phyloP scores from a whole-genome alignment of 2,113 vertebrate genomes.

The Coryphaenoides rupestris region DNA sequence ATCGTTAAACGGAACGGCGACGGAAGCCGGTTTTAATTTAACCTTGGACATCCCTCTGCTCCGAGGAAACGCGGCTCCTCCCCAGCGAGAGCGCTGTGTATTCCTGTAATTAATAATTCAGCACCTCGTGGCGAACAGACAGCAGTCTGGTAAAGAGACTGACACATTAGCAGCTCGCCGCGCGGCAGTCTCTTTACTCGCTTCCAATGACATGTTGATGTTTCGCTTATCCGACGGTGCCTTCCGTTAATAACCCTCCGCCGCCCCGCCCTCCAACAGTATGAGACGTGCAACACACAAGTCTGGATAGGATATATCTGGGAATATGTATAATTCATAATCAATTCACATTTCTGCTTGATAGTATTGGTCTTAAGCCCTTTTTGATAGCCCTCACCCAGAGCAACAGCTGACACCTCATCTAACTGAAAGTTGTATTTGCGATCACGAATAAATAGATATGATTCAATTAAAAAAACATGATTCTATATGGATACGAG shows the following conservation, averaged over 20 bases:
- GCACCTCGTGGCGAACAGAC: constrained; percentile 62
- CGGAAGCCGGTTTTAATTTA: constrained; percentile 70
- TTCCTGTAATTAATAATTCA: constrained; percentile 77
- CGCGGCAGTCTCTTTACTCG: constrained; percentile 50
- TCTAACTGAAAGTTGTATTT: too few relatives aligned
- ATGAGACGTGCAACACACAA: too few relatives aligned
- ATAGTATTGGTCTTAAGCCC: too few relatives aligned
- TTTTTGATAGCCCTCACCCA: too few relatives aligned
- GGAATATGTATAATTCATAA: too few relatives aligned
- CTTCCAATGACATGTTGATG: constrained; percentile 46
- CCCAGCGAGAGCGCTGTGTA: constrained; percentile 63
- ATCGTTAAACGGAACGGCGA: constrained; percentile 54
- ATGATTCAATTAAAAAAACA: too few relatives aligned
- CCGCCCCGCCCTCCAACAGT: not conserved
- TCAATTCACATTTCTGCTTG: too few relatives aligned
- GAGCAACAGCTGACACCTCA: too few relatives aligned
- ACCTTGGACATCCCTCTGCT: constrained; percentile 70
- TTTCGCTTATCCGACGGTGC: constrained; percentile 39
- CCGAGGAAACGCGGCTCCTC: constrained; percentile 52
- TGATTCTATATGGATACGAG: too few relatives aligned
- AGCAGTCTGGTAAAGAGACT: constrained; percentile 46
- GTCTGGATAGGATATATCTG: too few relatives aligned
- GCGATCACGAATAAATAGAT: too few relatives aligned
- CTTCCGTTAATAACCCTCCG: not conserved
- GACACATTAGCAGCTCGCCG: constrained; percentile 43